These are phyloP conservation scores for Semaprochilodus insignis DNA, from an alignment of 2,797 vertebrate species.

Conservation along the genomic window DNA sequence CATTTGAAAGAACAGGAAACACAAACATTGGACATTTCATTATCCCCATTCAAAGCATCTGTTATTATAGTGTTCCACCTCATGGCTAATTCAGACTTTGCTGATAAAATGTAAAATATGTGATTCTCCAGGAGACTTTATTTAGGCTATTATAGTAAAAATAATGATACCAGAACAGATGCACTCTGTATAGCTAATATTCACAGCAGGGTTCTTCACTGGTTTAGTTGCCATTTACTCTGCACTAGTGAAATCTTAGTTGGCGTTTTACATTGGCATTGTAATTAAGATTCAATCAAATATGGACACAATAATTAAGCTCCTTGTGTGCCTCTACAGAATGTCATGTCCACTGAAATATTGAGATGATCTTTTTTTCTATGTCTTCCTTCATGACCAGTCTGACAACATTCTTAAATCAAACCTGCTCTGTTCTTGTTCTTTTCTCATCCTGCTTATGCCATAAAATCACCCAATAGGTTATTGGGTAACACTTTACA, in stretches of 20 bases:
- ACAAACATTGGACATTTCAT: constrained; percentile 13
- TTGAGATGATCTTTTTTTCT: no score
- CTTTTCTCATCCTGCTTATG: no score
- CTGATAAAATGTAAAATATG: not conserved
- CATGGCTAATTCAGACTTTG: not conserved
- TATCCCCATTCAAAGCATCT: not conserved
- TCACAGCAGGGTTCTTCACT: not conserved
- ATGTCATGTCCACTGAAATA: constrained; percentile 20
- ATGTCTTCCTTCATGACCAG: no score
- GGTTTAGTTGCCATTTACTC: no score
- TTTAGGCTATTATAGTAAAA: not conserved
- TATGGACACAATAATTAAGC: constrained; percentile 29
- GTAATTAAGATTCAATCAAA: constrained; percentile 51
- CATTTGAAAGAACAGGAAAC: constrained; percentile 21
- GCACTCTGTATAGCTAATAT: constrained; percentile 23
- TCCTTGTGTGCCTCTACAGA: constrained; percentile 23
- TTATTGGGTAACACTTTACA: no score
- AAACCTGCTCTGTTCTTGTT: no score
- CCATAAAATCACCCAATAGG: no score
- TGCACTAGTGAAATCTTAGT: constrained; percentile 12
- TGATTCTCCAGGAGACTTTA: not conserved
- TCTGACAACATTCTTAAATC: no score
- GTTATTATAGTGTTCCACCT: not conserved
- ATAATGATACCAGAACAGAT: not conserved
- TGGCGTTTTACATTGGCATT: constrained; percentile 2